Evolutionary conservation across 1,140 invertebrate species (phyloP).

Genomic region (Lucilia sericata): DNA sequence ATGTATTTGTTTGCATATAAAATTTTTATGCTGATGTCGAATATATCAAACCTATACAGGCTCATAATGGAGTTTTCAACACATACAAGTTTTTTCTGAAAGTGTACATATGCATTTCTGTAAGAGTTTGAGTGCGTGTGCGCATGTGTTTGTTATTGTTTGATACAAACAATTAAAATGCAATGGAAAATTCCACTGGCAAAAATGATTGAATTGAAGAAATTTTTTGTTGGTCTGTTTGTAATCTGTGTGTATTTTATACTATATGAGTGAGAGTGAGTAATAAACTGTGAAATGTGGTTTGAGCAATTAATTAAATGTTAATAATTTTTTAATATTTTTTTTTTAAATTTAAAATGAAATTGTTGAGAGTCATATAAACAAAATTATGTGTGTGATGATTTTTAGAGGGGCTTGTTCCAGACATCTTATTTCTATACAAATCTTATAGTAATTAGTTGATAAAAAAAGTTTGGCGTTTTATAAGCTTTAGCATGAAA

Average conservation of each 20-base stretch:
- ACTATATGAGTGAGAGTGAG: background rate
- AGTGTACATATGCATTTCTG: background rate
- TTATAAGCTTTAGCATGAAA: too few relatives aligned
- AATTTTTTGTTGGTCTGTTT: background rate
- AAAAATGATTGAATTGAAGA: background rate
- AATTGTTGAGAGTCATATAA: too few relatives aligned
- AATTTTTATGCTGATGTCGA: constrained; percentile 27
- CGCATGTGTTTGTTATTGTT: background rate
- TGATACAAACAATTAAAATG: background rate
- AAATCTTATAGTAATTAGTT: too few relatives aligned
- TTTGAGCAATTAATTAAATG: too few relatives aligned
- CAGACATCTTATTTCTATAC: too few relatives aligned
- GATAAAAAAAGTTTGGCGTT: too few relatives aligned
- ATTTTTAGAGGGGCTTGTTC: too few relatives aligned
- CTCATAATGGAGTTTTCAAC: background rate
- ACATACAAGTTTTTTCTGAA: background rate
- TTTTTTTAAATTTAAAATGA: too few relatives aligned
- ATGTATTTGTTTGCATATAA: background rate
- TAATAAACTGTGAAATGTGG: too few relatives aligned
- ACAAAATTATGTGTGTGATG: too few relatives aligned
- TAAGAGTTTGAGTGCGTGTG: background rate
- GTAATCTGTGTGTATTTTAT: background rate
- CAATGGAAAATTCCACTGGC: constrained; percentile 47
- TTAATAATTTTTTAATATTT: too few relatives aligned
- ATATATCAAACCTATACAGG: background rate